Base-by-base conservation (phyloP, 2,888 invertebrate genomes). In the Cephus spinipes region DNA sequence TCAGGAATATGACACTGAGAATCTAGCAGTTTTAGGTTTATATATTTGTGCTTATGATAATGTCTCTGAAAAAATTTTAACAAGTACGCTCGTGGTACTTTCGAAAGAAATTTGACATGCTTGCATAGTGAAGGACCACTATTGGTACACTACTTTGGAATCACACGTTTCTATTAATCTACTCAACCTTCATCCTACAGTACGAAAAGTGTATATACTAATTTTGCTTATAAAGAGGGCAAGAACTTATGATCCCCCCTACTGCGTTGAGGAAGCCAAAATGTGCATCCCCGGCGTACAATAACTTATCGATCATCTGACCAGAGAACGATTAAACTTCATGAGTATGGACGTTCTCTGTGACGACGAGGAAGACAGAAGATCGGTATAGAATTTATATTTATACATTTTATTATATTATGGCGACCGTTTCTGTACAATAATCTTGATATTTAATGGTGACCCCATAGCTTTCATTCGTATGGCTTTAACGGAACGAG, bases 251-350 rank as follows among this genome's bases (percentile, higher is more conserved):
- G 23, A 55, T 55, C 23, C 55, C 23, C 9, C 9, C 23, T 55
- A 55, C 55, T 55, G 15, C 55, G 73, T 77, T 75, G 74, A 81
- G 79, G 85, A 84, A 85, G 84, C 84, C 84, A 78, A 78, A 79
- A 80, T 81, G 80, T 82, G 83, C 84, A 75, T 69, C 75, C 30
- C 77, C 73, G 55, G 23, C 55, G 23, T 55, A 55, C 23, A 55
- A 55, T 55, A 55, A 55, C 55, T 55, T 55, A 55, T 55, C 55
- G 55, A 55, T 55, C 55, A 55, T 55, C 23, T 23, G 55, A 23
- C 55, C 23, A 55, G 23, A 55, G 55, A 55, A 55, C 55, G 55
- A 55, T 55, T 55, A 9, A 55, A 55, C 55, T 55, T 55, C 55
- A 55, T 55, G 55, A 15, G 23, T 23, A 55, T 55, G 9, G 6